A percentile compares a stretch with the other conserved stretches of the same genome.
phyloP scores from a whole-genome alignment of 1,140 invertebrate genomes.

The Calosoma granatense region DNA sequence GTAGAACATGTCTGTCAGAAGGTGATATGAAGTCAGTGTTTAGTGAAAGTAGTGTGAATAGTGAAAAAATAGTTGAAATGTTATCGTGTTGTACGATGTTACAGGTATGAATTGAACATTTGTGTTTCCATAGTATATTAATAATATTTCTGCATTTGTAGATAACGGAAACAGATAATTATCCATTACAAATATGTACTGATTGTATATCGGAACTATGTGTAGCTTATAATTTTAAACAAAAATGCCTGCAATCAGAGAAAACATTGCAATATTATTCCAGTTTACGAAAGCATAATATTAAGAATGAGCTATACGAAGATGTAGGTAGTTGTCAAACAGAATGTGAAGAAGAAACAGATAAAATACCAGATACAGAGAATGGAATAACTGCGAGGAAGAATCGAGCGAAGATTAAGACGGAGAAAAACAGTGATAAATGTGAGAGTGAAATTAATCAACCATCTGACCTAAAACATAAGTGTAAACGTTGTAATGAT shows the following conservation, averaged over 20 bases:
- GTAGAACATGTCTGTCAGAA: slow-evolving; percentile 18
- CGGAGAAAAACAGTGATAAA: too few relatives aligned
- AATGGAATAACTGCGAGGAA: slow-evolving; percentile 13
- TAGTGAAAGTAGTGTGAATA: slow-evolving; percentile 11
- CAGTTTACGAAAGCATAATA: slow-evolving; percentile 4
- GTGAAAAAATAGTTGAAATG: slow-evolving; percentile 8
- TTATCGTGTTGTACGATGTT: slow-evolving; percentile 13
- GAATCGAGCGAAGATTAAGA: too few relatives aligned
- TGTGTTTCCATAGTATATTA: neutral
- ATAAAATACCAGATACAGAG: neutral
- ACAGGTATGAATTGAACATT: slow-evolving; percentile 2
- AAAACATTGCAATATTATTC: slow-evolving; percentile 12
- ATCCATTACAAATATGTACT: slow-evolving; percentile 21
- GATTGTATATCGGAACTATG: slow-evolving; percentile 17
- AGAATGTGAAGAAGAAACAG: neutral
- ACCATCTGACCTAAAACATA: neutral
- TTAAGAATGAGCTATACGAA: slow-evolving; percentile 1
- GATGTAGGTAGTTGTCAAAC: neutral
- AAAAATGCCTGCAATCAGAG: neutral
- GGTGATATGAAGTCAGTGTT: slow-evolving; percentile 14
- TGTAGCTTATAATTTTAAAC: neutral
- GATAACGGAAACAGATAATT: slow-evolving; percentile 13
- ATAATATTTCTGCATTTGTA: slow-evolving; percentile 16
- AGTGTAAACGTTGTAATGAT: neutral
- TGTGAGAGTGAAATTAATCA: slow-evolving; percentile 10